Evolutionary conservation across 2,888 invertebrate species (phyloP).

Genomic region (Noctua janthina): DNA sequence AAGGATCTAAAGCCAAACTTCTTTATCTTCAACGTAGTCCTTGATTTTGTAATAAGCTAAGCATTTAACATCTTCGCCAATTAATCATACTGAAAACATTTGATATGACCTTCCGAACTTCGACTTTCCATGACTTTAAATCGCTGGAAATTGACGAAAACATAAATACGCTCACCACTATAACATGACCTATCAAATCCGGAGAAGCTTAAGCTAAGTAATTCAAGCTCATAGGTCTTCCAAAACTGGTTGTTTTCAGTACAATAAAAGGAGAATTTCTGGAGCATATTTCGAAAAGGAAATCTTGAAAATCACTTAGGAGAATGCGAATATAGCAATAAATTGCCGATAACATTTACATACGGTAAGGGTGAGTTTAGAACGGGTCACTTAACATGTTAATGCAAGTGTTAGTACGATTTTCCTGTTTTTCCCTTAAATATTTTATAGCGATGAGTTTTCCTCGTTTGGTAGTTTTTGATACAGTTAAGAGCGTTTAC

Average conservation of each 20-base stretch:
- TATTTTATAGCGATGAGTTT: constrained; percentile 43
- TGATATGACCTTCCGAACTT: constrained; percentile 67
- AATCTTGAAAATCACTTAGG: constrained; percentile 89
- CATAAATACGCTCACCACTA: constrained; percentile 76
- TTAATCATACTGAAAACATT: constrained; percentile 23
- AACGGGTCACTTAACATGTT: constrained; percentile 85
- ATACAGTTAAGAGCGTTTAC: neutral
- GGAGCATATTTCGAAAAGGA: constrained; percentile 81
- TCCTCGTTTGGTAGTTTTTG: constrained; percentile 22
- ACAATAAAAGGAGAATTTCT: constrained; percentile 79
- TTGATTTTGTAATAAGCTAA: no score
- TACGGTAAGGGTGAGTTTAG: constrained; percentile 81
- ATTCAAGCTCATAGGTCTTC: constrained; percentile 61
- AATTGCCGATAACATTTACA: constrained; percentile 87
- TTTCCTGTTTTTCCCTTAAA: constrained; percentile 74
- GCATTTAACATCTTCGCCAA: no score
- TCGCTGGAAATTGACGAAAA: constrained; percentile 78
- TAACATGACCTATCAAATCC: constrained; percentile 63
- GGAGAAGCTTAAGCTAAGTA: constrained; percentile 37
- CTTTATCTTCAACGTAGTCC: no score
- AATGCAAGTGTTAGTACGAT: constrained; percentile 72
- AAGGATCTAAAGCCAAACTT: no score
- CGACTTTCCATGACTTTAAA: constrained; percentile 76
- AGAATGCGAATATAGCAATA: constrained; percentile 85
- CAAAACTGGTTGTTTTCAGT: constrained; percentile 68